Evolutionary conservation across 2,113 vertebrate genomes (phyloP).

Genomic region (Dicentrarchus labrax): DNA sequence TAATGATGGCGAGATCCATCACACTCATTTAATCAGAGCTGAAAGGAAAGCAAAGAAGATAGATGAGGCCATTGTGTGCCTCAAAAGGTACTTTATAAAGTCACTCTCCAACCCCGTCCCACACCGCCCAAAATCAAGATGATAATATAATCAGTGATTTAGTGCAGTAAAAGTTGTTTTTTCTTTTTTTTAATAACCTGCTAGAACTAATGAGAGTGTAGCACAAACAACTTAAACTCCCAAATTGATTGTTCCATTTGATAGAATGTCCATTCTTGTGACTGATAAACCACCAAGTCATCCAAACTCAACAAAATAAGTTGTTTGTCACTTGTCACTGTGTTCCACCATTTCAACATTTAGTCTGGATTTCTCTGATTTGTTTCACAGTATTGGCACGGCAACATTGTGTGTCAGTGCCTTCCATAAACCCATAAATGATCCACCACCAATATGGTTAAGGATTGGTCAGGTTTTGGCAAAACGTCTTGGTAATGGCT

Average conservation of each 20-base stretch:
- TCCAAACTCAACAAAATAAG: background rate
- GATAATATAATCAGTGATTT: slow-evolving; percentile 56
- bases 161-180: slow-evolving; percentile 17
- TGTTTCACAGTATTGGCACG: too few relatives aligned
- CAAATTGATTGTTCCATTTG: slow-evolving; percentile 16
- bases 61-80: slow-evolving; percentile 71
- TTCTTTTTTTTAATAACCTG: slow-evolving; percentile 14
- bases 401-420: background rate
- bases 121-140: slow-evolving; percentile 37
- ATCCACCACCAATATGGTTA: background rate
- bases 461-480: background rate
- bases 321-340: background rate
- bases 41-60: slow-evolving; percentile 80
- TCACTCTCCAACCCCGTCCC: slow-evolving; percentile 33
- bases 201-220: slow-evolving; percentile 45
- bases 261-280: slow-evolving; percentile 18
- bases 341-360: background rate
- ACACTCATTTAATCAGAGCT: slow-evolving; percentile 79
- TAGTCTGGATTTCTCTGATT: background rate
- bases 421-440: background rate
- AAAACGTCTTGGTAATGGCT: too few relatives aligned
- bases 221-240: slow-evolving; percentile 32
- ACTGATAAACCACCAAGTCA: slow-evolving; percentile 2
- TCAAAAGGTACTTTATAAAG: slow-evolving; percentile 73
- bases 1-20: slow-evolving; percentile 81